phyloP scores from a whole-genome alignment of 2,113 vertebrate genomes.

The Ammospiza caudacuta region DNA sequence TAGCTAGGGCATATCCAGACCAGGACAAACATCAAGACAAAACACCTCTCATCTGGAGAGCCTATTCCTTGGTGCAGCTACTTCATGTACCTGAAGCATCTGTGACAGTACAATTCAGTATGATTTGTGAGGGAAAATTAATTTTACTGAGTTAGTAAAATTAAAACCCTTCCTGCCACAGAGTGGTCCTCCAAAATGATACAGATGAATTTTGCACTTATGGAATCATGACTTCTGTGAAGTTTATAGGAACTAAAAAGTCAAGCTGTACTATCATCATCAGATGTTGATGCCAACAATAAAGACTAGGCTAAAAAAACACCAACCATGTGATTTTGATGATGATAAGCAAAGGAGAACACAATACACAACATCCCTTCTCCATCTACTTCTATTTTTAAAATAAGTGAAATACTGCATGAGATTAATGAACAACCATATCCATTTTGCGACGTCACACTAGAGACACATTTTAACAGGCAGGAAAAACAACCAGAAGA shows the following conservation, averaged over 20 bases:
- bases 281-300: fast-evolving
- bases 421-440: neutral
- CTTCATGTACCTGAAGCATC: neutral
- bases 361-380: neutral
- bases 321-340: neutral
- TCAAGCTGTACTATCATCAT: neutral
- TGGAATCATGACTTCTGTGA: neutral
- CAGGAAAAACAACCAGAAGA: neutral
- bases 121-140: neutral
- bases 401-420: neutral
- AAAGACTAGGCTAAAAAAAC: neutral
- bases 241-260: neutral
- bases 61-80: neutral
- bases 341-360: neutral
- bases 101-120: neutral
- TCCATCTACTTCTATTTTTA: neutral
- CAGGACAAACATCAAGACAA: neutral
- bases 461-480: neutral
- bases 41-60: neutral
- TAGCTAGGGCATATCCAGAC: neutral
- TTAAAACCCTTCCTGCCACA: neutral
- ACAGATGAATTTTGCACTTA: neutral
- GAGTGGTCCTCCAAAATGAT: neutral
- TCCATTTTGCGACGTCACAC: fast-evolving
- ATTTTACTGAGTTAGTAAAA: neutral